Percentiles rank a stretch among this genome's conserved stretches.
phyloP scores from a whole-genome alignment of 2,113 vertebrate genomes.

The Lophura nycthemera region DNA sequence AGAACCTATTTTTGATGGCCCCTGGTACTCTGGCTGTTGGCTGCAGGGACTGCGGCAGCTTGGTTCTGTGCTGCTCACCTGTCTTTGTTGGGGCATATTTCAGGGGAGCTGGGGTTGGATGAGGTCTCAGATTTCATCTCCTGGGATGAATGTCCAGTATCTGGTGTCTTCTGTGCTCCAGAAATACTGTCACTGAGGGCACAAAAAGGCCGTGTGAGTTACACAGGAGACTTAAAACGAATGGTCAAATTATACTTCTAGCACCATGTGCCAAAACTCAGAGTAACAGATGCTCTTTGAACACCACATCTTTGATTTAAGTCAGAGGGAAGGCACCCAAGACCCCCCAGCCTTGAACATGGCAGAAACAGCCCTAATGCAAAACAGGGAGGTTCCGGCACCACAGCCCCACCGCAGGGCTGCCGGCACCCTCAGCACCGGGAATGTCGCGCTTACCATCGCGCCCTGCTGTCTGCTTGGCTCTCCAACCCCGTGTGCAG shows the following conservation, averaged over 20 bases:
- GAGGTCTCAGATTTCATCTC: conserved; percentile 89
- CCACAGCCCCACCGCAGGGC: background rate
- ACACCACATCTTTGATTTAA: background rate
- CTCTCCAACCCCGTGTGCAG: conserved; percentile 90
- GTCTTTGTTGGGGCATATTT: conserved; percentile 90
- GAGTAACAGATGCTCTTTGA: background rate
- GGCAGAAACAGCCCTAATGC: background rate
- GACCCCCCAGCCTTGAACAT: accelerated
- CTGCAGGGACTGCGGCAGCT: background rate
- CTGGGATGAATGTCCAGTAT: conserved; percentile 85
- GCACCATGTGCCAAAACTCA: background rate
- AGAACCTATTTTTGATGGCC: background rate
- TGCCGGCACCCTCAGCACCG: background rate
- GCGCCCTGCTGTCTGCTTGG: conserved; percentile 82
- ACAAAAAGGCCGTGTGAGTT: background rate
- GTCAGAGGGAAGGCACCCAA: background rate
- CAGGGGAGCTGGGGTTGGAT: conserved; percentile 94
- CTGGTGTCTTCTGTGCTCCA: conserved; percentile 85
- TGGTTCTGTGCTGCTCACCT: conserved; percentile 78
- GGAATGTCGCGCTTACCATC: conserved; percentile 77
- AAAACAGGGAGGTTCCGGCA: accelerated
- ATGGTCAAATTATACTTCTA: background rate
- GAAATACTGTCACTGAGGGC: conserved; percentile 81
- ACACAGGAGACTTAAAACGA: background rate
- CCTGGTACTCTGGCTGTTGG: background rate